These are phyloP conservation scores for Drosophila arizonae DNA, from an alignment of 1,140 invertebrate genomes.

Conservation along the genomic window DNA sequence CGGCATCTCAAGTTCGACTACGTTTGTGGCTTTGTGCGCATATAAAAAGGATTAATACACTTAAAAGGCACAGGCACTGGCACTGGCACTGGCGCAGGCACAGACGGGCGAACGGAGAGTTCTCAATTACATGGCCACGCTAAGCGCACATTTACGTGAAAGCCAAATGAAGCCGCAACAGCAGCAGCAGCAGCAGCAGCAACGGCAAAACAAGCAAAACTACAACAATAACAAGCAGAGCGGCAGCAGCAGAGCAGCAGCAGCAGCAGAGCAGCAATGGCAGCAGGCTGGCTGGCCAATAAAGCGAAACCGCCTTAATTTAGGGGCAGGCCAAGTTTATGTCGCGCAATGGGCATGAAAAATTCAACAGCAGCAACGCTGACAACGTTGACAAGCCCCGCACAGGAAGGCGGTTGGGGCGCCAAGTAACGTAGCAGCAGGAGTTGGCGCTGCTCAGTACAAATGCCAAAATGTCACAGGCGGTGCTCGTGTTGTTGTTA, in stretches of 20 bases:
- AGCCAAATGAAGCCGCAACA: conserved; percentile 71
- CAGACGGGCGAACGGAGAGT: not conserved
- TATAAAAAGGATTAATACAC: conserved; percentile 81
- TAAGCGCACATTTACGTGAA: conserved; percentile 76
- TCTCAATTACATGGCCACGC: conserved; percentile 57
- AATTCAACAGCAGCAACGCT: conserved; percentile 65
- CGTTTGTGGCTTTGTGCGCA: conserved; percentile 35
- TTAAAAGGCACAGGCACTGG: conserved; percentile 42
- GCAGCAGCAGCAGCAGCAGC: conserved; percentile 28
- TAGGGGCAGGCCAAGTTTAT: conserved; percentile 64
- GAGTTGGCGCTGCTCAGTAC: conserved; percentile 17
- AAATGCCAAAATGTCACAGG: conserved; percentile 67
- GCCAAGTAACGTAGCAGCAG: not conserved
- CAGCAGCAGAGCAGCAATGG: conserved; percentile 5
- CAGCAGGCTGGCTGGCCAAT: conserved; percentile 55
- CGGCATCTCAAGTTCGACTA: conserved; percentile 25
- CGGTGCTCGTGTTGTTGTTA: conserved; percentile 54
- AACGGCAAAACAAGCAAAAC: conserved; percentile 28
- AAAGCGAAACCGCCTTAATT: conserved; percentile 69
- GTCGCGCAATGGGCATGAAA: conserved; percentile 71
- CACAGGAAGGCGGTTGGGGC: not conserved
- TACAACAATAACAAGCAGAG: conserved; percentile 40
- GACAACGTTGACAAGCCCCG: conserved; percentile 43
- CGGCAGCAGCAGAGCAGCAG: not conserved
- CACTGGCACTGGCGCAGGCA: not conserved